Evolutionary conservation across 1,140 invertebrate genomes (phyloP).

Genomic region (Nephotettix cincticeps): DNA sequence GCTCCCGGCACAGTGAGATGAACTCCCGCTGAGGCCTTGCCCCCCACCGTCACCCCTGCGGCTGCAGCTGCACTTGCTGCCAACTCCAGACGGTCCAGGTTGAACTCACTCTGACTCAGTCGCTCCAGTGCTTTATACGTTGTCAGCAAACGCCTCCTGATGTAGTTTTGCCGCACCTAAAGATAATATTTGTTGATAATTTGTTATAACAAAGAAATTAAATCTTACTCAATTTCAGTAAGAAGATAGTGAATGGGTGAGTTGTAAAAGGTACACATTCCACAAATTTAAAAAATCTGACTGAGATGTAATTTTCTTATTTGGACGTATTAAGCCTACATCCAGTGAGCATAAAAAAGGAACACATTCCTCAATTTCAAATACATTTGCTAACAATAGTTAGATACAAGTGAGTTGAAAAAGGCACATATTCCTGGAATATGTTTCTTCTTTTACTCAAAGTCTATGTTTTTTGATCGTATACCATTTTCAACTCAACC

Average conservation of each 20-base stretch:
- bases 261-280: no score
- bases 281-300: no score
- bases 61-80: constrained; percentile 51
- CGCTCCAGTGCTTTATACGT: constrained; percentile 80
- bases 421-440: not conserved
- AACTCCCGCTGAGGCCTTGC: constrained; percentile 40
- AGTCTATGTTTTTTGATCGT: not conserved
- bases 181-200: no score
- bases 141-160: constrained; percentile 68
- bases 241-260: no score
- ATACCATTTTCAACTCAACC: not conserved
- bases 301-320: no score
- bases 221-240: constrained; percentile 5
- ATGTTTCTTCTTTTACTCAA: not conserved
- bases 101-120: constrained; percentile 79
- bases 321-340: no score
- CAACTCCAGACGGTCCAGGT: constrained; percentile 70
- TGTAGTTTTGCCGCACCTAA: constrained; percentile 71
- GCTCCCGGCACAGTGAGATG: constrained; percentile 55
- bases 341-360: no score
- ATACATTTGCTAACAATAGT: no score
- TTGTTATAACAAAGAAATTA: not conserved
- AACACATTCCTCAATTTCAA: no score
- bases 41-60: constrained; percentile 4
- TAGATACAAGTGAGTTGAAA: not conserved